Percentiles rank a stretch among this genome's conserved stretches.
Evolutionary conservation across 2,888 invertebrate genomes (phyloP).

Genomic region (Lacanobia oleracea): DNA sequence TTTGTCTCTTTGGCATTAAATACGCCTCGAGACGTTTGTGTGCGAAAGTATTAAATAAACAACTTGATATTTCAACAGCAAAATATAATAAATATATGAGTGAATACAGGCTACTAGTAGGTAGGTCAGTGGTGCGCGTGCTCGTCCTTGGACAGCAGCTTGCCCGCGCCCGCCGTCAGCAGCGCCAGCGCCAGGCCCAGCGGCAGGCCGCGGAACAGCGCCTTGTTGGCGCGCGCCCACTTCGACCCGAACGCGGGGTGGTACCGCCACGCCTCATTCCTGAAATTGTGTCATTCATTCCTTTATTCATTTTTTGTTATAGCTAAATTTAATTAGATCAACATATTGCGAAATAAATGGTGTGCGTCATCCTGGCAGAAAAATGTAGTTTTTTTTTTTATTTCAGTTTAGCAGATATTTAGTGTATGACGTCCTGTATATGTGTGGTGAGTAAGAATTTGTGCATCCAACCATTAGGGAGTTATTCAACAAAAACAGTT

Average conservation of each 20-base stretch:
- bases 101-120: constrained; percentile 19
- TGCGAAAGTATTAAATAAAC: neutral
- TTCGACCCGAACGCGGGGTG: constrained; percentile 91
- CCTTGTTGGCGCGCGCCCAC: constrained; percentile 77
- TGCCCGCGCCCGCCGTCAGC: constrained; percentile 74
- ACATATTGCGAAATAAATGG: too few relatives aligned
- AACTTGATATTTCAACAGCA: constrained; percentile 10
- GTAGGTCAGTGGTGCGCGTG: constrained; percentile 77
- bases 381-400: too few relatives aligned
- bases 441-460: too few relatives aligned
- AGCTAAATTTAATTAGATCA: too few relatives aligned
- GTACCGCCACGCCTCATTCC: constrained; percentile 96
- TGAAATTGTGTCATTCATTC: constrained; percentile 66
- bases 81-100: constrained; percentile 10
- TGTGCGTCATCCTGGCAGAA: too few relatives aligned
- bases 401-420: too few relatives aligned
- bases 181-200: constrained; percentile 90
- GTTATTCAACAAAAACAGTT: too few relatives aligned
- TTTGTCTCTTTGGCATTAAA: too few relatives aligned
- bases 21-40: too few relatives aligned
- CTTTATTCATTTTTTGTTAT: too few relatives aligned
- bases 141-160: constrained; percentile 72
- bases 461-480: too few relatives aligned
- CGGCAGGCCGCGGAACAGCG: constrained; percentile 92
- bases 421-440: too few relatives aligned